Base-by-base conservation (phyloP, 2,888 invertebrate genomes). In the Melanargia galathea region DNA sequence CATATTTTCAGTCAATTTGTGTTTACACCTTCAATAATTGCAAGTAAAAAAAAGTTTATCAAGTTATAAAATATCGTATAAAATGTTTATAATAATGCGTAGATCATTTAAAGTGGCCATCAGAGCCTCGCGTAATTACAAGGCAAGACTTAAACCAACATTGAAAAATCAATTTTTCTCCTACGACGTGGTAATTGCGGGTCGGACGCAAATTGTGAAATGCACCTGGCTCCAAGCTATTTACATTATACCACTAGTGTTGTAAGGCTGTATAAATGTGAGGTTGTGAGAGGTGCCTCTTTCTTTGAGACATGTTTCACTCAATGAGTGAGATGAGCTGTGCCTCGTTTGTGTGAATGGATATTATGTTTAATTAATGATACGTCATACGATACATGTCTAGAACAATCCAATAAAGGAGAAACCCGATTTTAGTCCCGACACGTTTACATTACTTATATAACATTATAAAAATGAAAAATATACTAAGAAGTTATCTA, bases 161-260 rank as follows among this genome's bases (percentile, higher is more conserved):
- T 81, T 82, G 83, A 79, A 85, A 84, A 85, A 86, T 83, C 83
- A 85, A 85, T 87, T 86, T 84, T 86, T 86, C 80, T 75, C 77
- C 76, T 81, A 74, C 76, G 87, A 83, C 86, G 77, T 71, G 72
- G 81, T 88, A 87, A 89, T 89, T 88, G 87, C 83, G 61, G 69
- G 67, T 72, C 80, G 75, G 84, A 83, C 82, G 81, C 84, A 88
- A 88, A 88, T 89, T 88, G 83, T 83, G 80, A 82, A 85, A 82
- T 86, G 86, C 88, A 88, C 86, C 89, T 87, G 87, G 79, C 70
- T 54, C 54, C 73, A 66, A 73, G 78, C 76, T 81, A 81, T 83
- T 84, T 84, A 84, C 83, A 81, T 80, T 81, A 75, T 35, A 58
- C 35, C 20, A 52, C 35, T 35, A 52, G 52, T 52, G 52, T 13